These are phyloP conservation scores for Stegana nigrithorax DNA, from an alignment of 2,888 invertebrate species.

Conservation along the genomic window DNA sequence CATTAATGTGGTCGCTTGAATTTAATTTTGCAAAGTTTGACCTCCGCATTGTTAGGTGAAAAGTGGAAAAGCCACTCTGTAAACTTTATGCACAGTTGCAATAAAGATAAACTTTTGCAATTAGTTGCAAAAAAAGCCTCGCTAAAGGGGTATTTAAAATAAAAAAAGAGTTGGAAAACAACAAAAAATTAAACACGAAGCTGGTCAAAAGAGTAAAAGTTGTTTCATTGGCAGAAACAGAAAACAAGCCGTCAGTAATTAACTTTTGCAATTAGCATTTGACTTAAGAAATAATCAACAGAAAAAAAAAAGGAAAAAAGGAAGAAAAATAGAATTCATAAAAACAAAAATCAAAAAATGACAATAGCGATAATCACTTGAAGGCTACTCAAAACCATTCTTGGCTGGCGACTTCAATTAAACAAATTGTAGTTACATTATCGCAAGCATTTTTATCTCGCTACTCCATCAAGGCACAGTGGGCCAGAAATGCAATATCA, in stretches of 20 bases:
- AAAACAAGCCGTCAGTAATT: slow-evolving; percentile 15
- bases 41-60: too few relatives aligned
- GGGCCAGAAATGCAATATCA: too few relatives aligned
- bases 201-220: slow-evolving; percentile 18
- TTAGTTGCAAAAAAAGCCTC: slow-evolving; percentile 2
- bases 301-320: not conserved
- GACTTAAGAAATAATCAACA: slow-evolving; percentile 1
- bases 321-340: not conserved
- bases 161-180: not conserved
- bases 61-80: too few relatives aligned
- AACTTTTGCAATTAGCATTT: slow-evolving; percentile 24
- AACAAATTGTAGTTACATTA: slow-evolving; percentile 5
- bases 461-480: too few relatives aligned
- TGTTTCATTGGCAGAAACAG: not conserved
- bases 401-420: slow-evolving; percentile 5
- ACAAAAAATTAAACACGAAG: slow-evolving; percentile 9
- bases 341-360: slow-evolving; percentile 20
- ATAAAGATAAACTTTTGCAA: slow-evolving; percentile 14
- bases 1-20: too few relatives aligned
- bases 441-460: too few relatives aligned
- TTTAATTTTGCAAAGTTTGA: too few relatives aligned
- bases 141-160: not conserved
- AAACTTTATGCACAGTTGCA: slow-evolving; percentile 1
- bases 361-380: slow-evolving; percentile 27
- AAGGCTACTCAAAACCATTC: not conserved